Evolutionary conservation across 2,888 invertebrate genomes (phyloP).

Genomic region (Sicus ferrugineus): DNA sequence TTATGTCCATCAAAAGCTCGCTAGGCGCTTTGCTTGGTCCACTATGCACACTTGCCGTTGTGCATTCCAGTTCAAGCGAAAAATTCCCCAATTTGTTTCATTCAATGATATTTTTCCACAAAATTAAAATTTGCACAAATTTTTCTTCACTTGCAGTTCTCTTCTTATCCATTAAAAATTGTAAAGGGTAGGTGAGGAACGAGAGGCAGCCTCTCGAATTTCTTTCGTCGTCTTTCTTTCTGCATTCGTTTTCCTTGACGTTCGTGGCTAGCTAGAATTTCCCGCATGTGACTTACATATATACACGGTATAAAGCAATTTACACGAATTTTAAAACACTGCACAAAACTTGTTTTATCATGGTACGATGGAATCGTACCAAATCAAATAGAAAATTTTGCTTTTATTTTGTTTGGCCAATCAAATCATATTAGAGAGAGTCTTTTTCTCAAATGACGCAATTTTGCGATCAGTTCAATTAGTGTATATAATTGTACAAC

Average conservation of each 20-base stretch:
- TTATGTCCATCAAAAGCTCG: constrained; percentile 27
- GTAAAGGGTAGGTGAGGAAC: constrained; percentile 17
- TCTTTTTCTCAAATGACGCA: no score
- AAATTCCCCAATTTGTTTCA: constrained; percentile 16
- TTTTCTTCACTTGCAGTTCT: constrained; percentile 35
- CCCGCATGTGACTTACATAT: no score
- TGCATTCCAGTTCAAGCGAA: constrained; percentile 24
- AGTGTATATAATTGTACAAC: no score
- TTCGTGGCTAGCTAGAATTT: no score
- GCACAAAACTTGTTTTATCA: no score
- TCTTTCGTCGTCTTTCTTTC: constrained; percentile 9
- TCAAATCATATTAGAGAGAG: no score
- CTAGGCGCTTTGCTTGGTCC: constrained; percentile 22
- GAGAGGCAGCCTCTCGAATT: not conserved
- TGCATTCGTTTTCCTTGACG: constrained; percentile 8
- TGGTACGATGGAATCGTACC: no score
- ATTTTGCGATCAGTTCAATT: no score
- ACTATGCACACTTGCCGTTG: constrained; percentile 10
- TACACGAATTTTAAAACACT: no score
- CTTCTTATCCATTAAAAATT: constrained; percentile 28
- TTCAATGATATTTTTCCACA: constrained; percentile 13
- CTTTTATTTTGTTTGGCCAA: no score
- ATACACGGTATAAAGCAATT: no score
- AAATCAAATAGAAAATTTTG: no score
- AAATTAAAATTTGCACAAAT: constrained; percentile 35